A percentile compares a stretch with the other conserved stretches of the same genome.
These are phyloP conservation scores for Cosmia pyralina DNA, from an alignment of 2,888 invertebrate genomes.

Conservation along the genomic window DNA sequence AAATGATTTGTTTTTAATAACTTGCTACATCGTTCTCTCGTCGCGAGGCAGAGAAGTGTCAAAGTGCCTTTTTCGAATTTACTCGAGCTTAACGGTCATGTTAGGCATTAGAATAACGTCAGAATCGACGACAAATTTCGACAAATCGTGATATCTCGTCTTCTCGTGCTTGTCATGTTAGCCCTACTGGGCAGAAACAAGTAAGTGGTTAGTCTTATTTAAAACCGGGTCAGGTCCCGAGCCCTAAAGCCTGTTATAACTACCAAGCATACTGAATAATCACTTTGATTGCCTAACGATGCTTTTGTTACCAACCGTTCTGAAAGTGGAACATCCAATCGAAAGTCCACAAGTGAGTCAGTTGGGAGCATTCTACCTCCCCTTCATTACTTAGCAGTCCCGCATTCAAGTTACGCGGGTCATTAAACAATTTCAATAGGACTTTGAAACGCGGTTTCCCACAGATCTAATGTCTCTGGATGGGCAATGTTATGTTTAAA, in stretches of 20 bases:
- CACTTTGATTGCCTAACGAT: constrained; percentile 10
- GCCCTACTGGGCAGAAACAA: too few species aligned
- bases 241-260: constrained; percentile 3
- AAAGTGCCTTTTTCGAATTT: too few species aligned
- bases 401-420: constrained; percentile 72
- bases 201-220: not conserved
- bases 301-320: constrained; percentile 36
- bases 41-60: too few species aligned
- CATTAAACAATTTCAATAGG: constrained; percentile 76
- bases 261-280: constrained; percentile 10
- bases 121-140: too few species aligned
- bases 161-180: too few species aligned
- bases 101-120: too few species aligned
- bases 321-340: constrained; percentile 59
- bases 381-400: constrained; percentile 70
- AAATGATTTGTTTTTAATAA: too few species aligned
- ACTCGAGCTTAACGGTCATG: too few species aligned
- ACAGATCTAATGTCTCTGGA: constrained; percentile 58
- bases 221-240: too few species aligned
- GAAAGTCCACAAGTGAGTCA: constrained; percentile 56
- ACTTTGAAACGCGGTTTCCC: constrained; percentile 64
- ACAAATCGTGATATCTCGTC: too few species aligned
- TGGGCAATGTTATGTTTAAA: constrained; percentile 21
- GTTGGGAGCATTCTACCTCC: constrained; percentile 58
- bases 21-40: too few species aligned